Evolutionary conservation across 53 echinoderm and acorn worm species (phyloP).

Genomic region (Apostichopus leukothele): DNA sequence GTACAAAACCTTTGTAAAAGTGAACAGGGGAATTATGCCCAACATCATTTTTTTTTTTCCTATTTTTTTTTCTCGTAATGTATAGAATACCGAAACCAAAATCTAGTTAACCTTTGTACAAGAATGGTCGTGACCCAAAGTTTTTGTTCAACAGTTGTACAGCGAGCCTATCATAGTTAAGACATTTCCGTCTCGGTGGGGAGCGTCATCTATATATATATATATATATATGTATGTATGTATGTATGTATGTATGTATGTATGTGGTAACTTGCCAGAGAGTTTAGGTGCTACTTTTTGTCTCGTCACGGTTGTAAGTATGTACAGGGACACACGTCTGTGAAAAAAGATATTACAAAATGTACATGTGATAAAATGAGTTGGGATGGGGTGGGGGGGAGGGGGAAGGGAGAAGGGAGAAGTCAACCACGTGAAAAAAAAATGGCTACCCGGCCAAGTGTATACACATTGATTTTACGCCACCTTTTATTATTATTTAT

Average conservation of each 20-base stretch:
- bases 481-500: neutral
- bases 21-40: neutral
- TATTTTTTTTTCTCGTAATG: conserved; percentile 2
- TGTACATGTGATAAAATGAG: neutral
- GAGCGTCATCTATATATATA: neutral
- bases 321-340: neutral
- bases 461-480: neutral
- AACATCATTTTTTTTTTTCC: neutral
- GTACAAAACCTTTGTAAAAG: conserved; percentile 43
- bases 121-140: neutral
- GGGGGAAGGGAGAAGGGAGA: neutral
- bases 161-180: no score
- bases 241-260: neutral
- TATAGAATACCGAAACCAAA: neutral
- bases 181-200: neutral
- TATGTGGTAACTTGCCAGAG: conserved; percentile 1
- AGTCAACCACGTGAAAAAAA: neutral
- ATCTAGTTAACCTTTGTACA: neutral
- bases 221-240: neutral
- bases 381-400: neutral
- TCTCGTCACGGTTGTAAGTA: neutral
- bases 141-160: no score
- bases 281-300: conserved; percentile 22
- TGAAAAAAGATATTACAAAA: conserved; percentile 2
- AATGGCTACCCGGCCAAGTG: neutral